Conservation (phyloP, 2,888 invertebrate species). For the Tupiocoris notatus region DNA sequence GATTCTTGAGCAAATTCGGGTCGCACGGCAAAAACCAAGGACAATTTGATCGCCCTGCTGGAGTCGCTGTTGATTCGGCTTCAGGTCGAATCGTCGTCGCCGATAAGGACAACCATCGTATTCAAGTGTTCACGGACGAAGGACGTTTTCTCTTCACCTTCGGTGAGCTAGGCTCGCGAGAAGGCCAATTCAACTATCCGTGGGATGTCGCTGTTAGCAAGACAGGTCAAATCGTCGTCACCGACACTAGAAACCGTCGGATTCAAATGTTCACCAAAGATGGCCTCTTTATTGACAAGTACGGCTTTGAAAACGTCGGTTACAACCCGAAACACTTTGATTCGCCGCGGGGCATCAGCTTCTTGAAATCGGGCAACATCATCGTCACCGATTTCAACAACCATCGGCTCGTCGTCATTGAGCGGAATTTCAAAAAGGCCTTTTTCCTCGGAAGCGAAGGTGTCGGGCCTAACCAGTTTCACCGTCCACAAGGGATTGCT, state of each 20-base stretch:
- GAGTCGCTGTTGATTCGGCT: conserved; percentile 72
- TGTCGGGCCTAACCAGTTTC: conserved; percentile 65
- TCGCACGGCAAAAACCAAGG: conserved; percentile 71
- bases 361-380: conserved; percentile 78
- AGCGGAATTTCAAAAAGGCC: conserved; percentile 59
- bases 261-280: conserved; percentile 80
- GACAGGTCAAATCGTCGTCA: conserved; percentile 79
- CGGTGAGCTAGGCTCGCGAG: conserved; percentile 80
- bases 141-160: conserved; percentile 80
- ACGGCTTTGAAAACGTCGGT: conserved; percentile 72
- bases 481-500: conserved; percentile 81
- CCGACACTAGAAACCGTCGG: conserved; percentile 91
- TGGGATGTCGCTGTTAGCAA: conserved; percentile 92
- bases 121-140: conserved; percentile 71
- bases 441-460: conserved; percentile 59
- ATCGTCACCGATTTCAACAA: conserved; percentile 94
- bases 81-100: conserved; percentile 82
- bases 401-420: conserved; percentile 80
- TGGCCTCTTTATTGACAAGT: conserved; percentile 77
- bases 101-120: conserved; percentile 93
- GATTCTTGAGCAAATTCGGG: conserved; percentile 73
- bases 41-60: conserved; percentile 90
- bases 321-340: conserved; percentile 66
- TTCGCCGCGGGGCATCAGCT: conserved; percentile 88
- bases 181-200: conserved; percentile 92